Conservation (phyloP, 2,888 invertebrate species). For the Acleris holmiana region DNA sequence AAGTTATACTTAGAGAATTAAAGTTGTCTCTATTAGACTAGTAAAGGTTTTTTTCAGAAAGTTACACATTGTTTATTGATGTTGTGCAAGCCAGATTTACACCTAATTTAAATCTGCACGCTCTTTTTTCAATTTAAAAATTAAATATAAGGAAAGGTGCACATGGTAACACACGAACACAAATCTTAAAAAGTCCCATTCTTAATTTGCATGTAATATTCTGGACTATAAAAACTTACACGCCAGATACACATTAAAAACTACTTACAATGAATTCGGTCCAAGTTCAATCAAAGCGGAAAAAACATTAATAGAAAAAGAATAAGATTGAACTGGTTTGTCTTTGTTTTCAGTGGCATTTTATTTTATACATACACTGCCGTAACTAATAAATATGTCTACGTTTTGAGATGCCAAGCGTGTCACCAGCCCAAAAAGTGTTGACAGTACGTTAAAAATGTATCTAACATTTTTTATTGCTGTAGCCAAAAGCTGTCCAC, state of each 20-base stretch:
- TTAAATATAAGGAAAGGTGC: neutral
- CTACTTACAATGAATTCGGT: conserved; percentile 67
- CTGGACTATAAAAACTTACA: conserved; percentile 40
- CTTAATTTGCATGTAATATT: conserved; percentile 36
- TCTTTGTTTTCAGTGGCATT: neutral
- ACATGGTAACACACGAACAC: conserved; percentile 19
- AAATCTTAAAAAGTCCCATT: conserved; percentile 31
- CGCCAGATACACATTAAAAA: conserved; percentile 57
- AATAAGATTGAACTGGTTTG: neutral
- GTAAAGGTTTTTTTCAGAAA: no score
- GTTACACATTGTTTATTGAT: no score
- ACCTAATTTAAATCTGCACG: no score
- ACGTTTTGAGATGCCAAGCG: no score
- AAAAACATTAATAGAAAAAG: conserved; percentile 30
- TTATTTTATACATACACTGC: neutral
- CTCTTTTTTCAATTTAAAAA: neutral
- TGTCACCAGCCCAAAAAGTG: no score
- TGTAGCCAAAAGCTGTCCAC: neutral
- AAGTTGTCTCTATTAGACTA: no score
- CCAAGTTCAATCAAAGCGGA: conserved; percentile 58
- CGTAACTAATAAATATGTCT: no score
- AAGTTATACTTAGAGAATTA: no score
- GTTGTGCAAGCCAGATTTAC: no score
- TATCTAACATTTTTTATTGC: no score
- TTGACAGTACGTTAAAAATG: no score